phyloP scores from a whole-genome alignment of 2,797 vertebrate species.

The Poeciliopsis turneri region DNA sequence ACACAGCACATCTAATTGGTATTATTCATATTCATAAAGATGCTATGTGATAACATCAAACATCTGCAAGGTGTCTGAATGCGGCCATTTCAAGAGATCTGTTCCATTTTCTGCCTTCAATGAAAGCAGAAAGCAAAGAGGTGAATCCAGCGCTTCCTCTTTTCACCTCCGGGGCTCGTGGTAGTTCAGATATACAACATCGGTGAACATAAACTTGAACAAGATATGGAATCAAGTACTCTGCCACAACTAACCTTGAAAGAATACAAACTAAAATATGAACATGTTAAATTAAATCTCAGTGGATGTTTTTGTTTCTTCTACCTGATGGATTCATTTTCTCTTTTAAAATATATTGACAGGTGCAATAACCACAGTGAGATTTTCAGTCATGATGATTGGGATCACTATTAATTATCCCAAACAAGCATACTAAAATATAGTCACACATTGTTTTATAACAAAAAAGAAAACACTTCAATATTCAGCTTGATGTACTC shows the following conservation, averaged over 20 bases:
- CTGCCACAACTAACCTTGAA: background rate
- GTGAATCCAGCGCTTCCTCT: background rate
- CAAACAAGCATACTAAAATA: background rate
- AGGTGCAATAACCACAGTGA: background rate
- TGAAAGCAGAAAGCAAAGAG: conserved; percentile 24
- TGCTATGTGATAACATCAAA: conserved; percentile 7
- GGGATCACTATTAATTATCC: background rate
- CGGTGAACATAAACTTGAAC: background rate
- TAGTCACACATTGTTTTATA: background rate
- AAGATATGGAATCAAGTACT: background rate
- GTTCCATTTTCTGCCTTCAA: conserved; percentile 1
- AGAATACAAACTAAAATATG: background rate
- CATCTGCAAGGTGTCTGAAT: background rate
- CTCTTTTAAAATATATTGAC: background rate
- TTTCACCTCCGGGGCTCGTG: background rate
- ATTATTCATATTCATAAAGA: background rate
- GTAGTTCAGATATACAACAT: background rate
- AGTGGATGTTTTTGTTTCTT: too few species aligned
- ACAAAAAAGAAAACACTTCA: background rate
- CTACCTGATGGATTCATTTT: background rate
- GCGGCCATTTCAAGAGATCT: conserved; percentile 14
- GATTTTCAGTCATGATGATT: background rate
- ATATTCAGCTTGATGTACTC: background rate
- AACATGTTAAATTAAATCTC: background rate
- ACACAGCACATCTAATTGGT: background rate